Conservation (phyloP, 2,888 invertebrate genomes). For the Trichogramma dendrolimi region DNA sequence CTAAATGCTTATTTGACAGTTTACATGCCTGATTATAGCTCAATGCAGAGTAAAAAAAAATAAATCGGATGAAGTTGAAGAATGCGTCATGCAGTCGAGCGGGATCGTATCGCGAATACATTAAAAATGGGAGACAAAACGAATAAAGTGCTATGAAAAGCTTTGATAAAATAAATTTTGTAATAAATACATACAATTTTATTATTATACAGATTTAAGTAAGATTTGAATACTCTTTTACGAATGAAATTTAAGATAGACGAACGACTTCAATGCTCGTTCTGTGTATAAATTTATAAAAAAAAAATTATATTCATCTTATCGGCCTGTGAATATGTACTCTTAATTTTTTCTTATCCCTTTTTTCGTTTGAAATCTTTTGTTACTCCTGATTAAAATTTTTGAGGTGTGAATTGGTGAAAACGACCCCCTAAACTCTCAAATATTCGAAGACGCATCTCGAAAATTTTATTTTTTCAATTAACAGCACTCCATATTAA, state of each 20-base stretch:
- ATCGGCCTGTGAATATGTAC: constrained; percentile 9
- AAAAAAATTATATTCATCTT: constrained; percentile 20
- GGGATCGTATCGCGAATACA: not conserved
- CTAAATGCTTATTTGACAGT: too few species aligned
- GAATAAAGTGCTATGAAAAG: constrained; percentile 14
- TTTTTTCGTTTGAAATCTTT: constrained; percentile 2
- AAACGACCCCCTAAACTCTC: too few species aligned
- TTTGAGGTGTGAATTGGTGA: constrained; percentile 16
- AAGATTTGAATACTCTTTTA: constrained; percentile 23
- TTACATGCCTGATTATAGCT: too few species aligned
- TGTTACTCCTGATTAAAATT: constrained; percentile 21
- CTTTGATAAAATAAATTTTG: constrained; percentile 29
- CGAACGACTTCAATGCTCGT: not conserved
- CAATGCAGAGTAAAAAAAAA: not conserved
- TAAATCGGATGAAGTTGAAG: not conserved
- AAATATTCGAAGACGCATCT: not conserved
- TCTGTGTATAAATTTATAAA: constrained; percentile 15
- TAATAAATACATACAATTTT: constrained; percentile 28
- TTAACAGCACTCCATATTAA: constrained; percentile 21
- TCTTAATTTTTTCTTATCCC: constrained; percentile 6
- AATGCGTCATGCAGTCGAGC: not conserved
- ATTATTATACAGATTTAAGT: constrained; percentile 27
- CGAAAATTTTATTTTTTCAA: constrained; percentile 8
- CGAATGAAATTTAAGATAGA: constrained; percentile 11
- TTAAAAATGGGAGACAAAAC: not conserved